These are phyloP conservation scores for Condylura cristata DNA, from an alignment of 2,113 vertebrate species.

Conservation along the genomic window DNA sequence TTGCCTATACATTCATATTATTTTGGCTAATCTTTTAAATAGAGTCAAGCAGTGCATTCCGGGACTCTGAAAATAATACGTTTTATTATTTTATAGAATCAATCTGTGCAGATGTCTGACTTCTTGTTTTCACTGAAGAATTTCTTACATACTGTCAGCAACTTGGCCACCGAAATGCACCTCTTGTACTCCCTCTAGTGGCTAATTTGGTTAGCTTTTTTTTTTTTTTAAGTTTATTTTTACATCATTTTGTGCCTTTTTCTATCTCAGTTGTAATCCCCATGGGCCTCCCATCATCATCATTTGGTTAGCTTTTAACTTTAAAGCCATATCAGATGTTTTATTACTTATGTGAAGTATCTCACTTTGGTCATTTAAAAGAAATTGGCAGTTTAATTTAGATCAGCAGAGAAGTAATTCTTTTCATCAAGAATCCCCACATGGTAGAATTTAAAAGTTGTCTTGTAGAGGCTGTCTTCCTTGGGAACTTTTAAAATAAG, in stretches of 20 bases:
- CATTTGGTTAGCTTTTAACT: too few relatives aligned
- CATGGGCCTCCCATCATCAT: too few relatives aligned
- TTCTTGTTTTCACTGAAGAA: not conserved
- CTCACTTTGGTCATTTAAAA: not conserved
- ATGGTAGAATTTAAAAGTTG: not conserved
- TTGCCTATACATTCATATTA: not conserved
- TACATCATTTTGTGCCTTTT: too few relatives aligned
- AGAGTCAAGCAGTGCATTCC: not conserved
- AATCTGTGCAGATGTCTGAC: not conserved
- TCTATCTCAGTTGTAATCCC: too few relatives aligned
- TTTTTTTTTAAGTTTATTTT: too few relatives aligned
- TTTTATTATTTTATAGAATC: not conserved
- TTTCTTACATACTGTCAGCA: too few relatives aligned
- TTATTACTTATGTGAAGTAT: not conserved
- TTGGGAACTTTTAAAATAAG: not conserved
- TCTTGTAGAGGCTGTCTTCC: not conserved
- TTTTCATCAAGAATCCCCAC: not conserved
- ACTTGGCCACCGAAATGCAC: not conserved
- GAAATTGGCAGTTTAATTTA: constrained; percentile 37
- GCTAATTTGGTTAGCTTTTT: not conserved
- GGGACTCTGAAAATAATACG: not conserved
- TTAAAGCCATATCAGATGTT: not conserved
- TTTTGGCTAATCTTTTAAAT: not conserved
- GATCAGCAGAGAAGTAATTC: not conserved
- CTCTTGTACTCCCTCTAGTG: constrained; percentile 67